A percentile compares a stretch with the other conserved stretches of the same genome.
Evolutionary conservation across 2,888 invertebrate genomes (phyloP).

Genomic region (Theodoxus fluviatilis): DNA sequence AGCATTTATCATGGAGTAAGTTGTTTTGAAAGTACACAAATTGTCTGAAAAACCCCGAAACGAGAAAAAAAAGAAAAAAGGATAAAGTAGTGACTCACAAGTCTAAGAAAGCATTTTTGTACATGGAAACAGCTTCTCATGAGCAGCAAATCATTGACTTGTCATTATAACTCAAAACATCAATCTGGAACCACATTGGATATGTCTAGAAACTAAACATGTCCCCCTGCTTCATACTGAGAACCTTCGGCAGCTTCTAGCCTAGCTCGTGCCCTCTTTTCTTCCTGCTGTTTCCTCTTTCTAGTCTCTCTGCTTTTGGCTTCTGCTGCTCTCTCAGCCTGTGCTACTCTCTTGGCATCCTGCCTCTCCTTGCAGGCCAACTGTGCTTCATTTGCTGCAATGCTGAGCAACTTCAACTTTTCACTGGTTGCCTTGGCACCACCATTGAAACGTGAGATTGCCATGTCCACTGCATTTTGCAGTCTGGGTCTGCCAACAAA

Average conservation of each 20-base stretch:
- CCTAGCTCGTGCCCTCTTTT: background rate
- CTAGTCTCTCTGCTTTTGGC: background rate
- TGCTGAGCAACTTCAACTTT: background rate
- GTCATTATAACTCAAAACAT: too few species aligned
- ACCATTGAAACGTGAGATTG: background rate
- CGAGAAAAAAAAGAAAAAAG: too few species aligned
- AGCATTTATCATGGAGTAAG: too few species aligned
- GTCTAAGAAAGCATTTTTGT: too few species aligned
- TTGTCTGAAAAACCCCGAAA: too few species aligned
- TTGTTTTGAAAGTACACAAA: too few species aligned
- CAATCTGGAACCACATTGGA: too few species aligned
- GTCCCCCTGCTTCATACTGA: conserved; percentile 12
- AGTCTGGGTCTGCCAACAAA: conserved; percentile 18
- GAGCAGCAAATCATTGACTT: too few species aligned
- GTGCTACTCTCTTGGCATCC: background rate
- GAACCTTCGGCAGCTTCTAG: conserved; percentile 1
- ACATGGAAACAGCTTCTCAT: too few species aligned
- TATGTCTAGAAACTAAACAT: too few species aligned
- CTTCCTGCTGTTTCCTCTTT: background rate
- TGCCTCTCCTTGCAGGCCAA: background rate
- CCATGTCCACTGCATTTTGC: background rate
- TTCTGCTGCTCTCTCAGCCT: background rate
- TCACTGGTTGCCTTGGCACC: background rate
- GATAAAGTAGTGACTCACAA: too few species aligned
- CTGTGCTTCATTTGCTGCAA: background rate